Conservation (phyloP, 2,888 invertebrate species). For the Incurvaria masculella region DNA sequence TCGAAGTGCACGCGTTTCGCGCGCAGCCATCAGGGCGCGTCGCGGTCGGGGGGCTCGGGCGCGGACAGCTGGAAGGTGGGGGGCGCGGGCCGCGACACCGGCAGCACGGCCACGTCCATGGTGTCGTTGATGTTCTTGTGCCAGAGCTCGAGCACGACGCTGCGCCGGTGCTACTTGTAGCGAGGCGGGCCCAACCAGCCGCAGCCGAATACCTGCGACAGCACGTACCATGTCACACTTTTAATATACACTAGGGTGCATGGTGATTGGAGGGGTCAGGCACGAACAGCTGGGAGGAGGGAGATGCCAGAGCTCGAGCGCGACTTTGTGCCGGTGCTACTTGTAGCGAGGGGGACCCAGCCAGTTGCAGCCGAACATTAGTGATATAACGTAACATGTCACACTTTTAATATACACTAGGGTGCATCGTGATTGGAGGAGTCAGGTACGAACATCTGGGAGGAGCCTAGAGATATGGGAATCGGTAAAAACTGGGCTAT, state of each 20-base stretch:
- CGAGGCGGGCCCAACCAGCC: slow-evolving; percentile 64
- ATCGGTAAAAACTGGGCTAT: no score
- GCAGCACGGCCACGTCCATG: slow-evolving; percentile 48
- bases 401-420: background rate
- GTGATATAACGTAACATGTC: background rate
- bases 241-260: no score
- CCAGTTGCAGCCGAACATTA: slow-evolving; percentile 68
- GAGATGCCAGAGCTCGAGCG: slow-evolving; percentile 56
- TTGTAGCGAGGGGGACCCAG: slow-evolving; percentile 62
- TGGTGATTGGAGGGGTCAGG: no score
- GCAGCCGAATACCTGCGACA: slow-evolving; percentile 62
- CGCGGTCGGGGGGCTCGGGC: slow-evolving; percentile 8
- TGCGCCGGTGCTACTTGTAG: slow-evolving; percentile 63
- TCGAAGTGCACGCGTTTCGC: slow-evolving; percentile 52
- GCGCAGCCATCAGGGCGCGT: slow-evolving; percentile 43
- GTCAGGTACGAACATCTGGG: no score
- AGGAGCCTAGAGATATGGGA: no score
- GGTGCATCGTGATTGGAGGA: no score
- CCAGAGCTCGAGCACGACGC: slow-evolving; percentile 55
- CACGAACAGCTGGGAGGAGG: no score
- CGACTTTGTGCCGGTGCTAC: slow-evolving; percentile 60
- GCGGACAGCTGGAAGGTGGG: background rate
- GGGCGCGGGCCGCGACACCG: slow-evolving; percentile 17
- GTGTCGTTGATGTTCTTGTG: slow-evolving; percentile 55
- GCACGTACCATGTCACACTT: background rate